Evolutionary conservation across 1,140 invertebrate species (phyloP).

Genomic region (Eriocheir sinensis): DNA sequence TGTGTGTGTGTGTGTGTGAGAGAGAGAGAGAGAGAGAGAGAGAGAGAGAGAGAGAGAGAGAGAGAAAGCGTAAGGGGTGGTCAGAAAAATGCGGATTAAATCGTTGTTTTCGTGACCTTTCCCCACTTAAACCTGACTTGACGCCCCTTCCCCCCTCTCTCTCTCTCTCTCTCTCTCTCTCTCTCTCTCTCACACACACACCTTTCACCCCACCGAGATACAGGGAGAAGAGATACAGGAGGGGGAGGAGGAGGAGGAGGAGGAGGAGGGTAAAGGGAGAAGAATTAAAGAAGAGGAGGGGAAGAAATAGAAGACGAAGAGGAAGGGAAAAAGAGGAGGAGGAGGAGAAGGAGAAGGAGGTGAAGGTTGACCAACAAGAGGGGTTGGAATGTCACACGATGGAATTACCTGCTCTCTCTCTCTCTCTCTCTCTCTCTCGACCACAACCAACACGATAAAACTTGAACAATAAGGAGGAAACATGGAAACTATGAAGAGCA

Average conservation of each 20-base stretch:
- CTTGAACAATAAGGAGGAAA: too few relatives aligned
- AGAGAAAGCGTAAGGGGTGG: not conserved
- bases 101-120: too few relatives aligned
- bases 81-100: too few relatives aligned
- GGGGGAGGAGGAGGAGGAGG: not conserved
- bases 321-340: too few relatives aligned
- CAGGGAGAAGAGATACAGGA: not conserved
- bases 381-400: not conserved
- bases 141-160: too few relatives aligned
- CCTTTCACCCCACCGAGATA: not conserved
- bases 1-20: conserved; percentile 13
- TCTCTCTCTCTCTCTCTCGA: not conserved
- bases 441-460: too few relatives aligned
- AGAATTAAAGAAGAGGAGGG: not conserved
- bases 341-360: too few relatives aligned
- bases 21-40: conserved; percentile 3
- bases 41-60: not conserved
- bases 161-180: not conserved
- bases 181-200: not conserved
- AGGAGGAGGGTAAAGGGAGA: not conserved
- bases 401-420: not conserved
- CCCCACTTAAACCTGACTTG: too few relatives aligned
- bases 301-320: not conserved
- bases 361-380: too few relatives aligned
- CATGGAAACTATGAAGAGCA: too few relatives aligned